phyloP scores from a whole-genome alignment of 2,113 vertebrate genomes.

The Callospermophilus lateralis region DNA sequence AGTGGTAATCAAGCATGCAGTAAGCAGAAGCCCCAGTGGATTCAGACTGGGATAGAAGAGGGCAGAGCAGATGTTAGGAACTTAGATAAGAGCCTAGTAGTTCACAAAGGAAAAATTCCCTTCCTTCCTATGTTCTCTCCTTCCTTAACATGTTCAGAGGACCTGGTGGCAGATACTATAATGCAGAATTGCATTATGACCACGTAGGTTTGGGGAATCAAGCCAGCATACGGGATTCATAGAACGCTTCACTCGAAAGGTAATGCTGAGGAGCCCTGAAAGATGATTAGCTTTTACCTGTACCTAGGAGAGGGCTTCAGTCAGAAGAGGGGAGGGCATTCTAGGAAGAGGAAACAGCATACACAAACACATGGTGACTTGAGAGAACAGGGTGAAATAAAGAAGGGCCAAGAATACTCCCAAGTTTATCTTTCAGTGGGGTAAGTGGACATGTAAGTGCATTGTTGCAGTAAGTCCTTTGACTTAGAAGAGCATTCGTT shows the following conservation, averaged over 20 bases:
- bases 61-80: background rate
- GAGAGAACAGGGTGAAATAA: background rate
- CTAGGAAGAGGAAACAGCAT: background rate
- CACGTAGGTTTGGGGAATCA: background rate
- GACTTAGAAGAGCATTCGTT: background rate
- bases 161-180: too few species aligned
- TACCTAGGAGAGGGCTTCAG: background rate
- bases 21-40: background rate
- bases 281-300: background rate
- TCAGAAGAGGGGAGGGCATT: background rate
- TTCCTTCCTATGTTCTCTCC: background rate
- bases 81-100: background rate
- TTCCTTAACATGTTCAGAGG: background rate
- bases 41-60: background rate
- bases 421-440: background rate
- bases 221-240: background rate
- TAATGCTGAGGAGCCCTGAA: background rate
- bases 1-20: background rate
- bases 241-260: background rate
- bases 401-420: background rate
- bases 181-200: background rate
- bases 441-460: background rate
- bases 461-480: background rate
- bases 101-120: background rate
- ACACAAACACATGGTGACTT: background rate